Percentiles rank a stretch among this genome's conserved stretches.
These are phyloP conservation scores for Ricordea florida DNA, from an alignment of 92 coral and sea anemone species.

Conservation along the genomic window DNA sequence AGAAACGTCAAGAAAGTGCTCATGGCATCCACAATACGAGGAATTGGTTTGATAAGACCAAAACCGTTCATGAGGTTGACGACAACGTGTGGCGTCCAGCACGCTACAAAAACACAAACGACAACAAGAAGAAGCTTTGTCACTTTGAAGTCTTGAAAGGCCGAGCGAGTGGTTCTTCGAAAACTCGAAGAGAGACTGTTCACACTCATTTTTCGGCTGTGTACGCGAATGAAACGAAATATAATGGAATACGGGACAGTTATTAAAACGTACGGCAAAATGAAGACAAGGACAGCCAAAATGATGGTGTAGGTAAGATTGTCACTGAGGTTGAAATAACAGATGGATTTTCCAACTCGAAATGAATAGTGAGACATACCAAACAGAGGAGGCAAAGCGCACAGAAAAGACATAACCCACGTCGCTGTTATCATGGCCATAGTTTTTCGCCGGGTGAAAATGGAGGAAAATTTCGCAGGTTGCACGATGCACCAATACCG, in stretches of 20 bases:
- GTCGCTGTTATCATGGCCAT: constrained; percentile 63
- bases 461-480: constrained; percentile 69
- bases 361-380: constrained; percentile 69
- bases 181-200: constrained; percentile 50
- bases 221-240: constrained; percentile 78
- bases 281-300: constrained; percentile 61
- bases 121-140: constrained; percentile 76
- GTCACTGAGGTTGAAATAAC: constrained; percentile 52
- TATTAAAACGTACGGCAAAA: constrained; percentile 65
- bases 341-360: constrained; percentile 60
- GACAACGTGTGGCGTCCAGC: constrained; percentile 81
- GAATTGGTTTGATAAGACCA: constrained; percentile 44
- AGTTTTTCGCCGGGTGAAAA: constrained; percentile 68
- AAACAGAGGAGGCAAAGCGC: constrained; percentile 71
- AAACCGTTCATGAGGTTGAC: constrained; percentile 68
- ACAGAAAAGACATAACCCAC: constrained; percentile 66
- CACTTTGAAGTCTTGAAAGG: constrained; percentile 83
- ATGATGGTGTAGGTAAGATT: constrained; percentile 66
- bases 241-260: constrained; percentile 74
- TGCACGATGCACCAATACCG: constrained; percentile 82
- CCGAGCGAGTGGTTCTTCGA: constrained; percentile 55
- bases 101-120: constrained; percentile 82
- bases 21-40: constrained; percentile 65
- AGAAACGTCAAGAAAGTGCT: constrained; percentile 70
- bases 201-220: constrained; percentile 62